Evolutionary conservation across 2,797 vertebrate genomes (phyloP), one percentile per base, ranked within the genome.

Genomic region (Acipenser ruthenus): DNA sequence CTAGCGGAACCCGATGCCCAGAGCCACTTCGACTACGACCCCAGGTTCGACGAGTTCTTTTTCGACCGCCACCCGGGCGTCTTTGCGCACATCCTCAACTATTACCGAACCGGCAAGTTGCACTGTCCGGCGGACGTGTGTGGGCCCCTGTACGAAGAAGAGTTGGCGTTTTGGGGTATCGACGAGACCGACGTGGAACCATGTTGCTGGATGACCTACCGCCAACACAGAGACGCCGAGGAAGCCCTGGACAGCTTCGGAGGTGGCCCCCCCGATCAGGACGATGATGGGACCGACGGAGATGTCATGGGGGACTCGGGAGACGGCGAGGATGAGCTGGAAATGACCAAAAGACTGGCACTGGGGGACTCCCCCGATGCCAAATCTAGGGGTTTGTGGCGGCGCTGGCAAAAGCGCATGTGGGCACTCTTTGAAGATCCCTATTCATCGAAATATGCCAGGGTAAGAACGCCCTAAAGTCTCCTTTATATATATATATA

Each of bases 141-240:
- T 71, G 97, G 97, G 68, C 97, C 97, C 6, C 89, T 99, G 13
- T 99, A 96, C 63, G 96, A 99, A 84, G 96, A 99, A 77, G 96
- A 99, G 76, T 83, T 99, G 86, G 95, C 95, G 76, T 99, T 97
- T 82, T 99, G 97, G 96, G 96, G 96, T 84, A 99, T 99, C 49
- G 96, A 99, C 75, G 96, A 99, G 90, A 99, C 96, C 6, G 97
- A 99, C 83, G 96, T 99, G 89, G 97, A 99, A 81, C 95, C 97
- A 72, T 99, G 97, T 85, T 99, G 97, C 77, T 99, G 97, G 97
- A 99, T 99, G 97, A 98, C 95, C 59, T 99, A 99, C 81, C 89
- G 97, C 70, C 95, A 98, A 86, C 97, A 99, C 87, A 93, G 97
- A 52, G 97, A 99, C 86, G 97, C 96, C 3, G 97, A 99, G 84